Base-by-base conservation (phyloP, 2,888 invertebrate genomes). In the Ypsolopha sequella region DNA sequence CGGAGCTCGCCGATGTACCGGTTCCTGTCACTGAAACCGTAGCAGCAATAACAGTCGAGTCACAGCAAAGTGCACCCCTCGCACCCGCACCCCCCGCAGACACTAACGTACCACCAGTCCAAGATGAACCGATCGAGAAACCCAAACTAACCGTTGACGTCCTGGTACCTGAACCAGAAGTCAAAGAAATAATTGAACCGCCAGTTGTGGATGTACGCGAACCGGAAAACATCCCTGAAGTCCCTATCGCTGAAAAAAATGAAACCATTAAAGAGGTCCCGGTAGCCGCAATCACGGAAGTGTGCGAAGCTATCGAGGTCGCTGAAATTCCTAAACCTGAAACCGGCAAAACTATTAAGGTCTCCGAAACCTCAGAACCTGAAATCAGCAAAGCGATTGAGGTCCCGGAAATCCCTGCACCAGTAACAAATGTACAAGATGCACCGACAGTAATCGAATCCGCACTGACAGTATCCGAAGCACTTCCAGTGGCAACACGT, bases 1-100 rank as follows among this genome's bases (percentile, higher is more conserved):
- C 80, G 63, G 85, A 85, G 66, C 61, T 76, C 69, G 70, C 79
- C 63, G 76, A 76, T 60, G 75, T 48, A 11, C 13, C 54, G 36
- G 45, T 52, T 24, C 39, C 46, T 34, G 35, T 49, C 49, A 43
- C 46, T 35, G 41, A 51, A 11, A 11, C n/a, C 24, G 47, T 35
- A 24, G 24, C 24, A 24, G 24, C 24, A 24, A 41, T 41, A 41
- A 41, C 11, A 24, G 24, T 4, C 24, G 24, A 24, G 24, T 24
- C 24, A 24, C 24, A 24, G 24, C 48, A 14, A 36, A 43, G 13
- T 8, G 35, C 50, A 39, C 52, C 33, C 47, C 47, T 44, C 45
- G 36, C 24, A 11, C 35, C n/a, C 13, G 47, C 46, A 13, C 36
- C 13, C 11, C 24, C 14, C 41, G 8, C 41, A 9, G 43, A 41